Percentiles rank a stretch among this genome's conserved stretches.
Evolutionary conservation across 2,797 vertebrate species (phyloP).

Genomic region (Sebastes wilsoni): DNA sequence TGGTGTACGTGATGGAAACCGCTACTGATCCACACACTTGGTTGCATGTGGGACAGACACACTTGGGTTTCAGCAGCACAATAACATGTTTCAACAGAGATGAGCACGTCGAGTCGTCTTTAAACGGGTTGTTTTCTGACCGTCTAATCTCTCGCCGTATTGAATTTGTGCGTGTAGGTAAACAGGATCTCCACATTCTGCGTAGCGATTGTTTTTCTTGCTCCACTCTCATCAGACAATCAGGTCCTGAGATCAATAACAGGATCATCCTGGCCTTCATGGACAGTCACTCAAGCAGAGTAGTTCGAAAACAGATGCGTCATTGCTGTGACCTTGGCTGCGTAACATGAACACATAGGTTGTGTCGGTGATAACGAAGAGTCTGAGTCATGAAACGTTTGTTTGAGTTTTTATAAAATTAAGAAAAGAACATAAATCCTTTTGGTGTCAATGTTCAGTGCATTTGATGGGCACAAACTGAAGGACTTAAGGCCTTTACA

Average conservation of each 20-base stretch:
- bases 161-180: background rate
- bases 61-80: background rate
- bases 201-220: background rate
- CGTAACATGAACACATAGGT: background rate
- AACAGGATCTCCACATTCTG: background rate
- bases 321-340: background rate
- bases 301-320: background rate
- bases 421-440: background rate
- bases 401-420: background rate
- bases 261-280: background rate
- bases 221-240: background rate
- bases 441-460: too few species aligned
- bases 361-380: background rate
- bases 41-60: too few species aligned
- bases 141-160: background rate
- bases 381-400: background rate
- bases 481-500: too few species aligned
- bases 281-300: background rate
- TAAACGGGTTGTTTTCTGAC: background rate
- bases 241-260: slow-evolving; percentile 6
- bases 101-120: background rate
- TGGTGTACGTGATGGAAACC: background rate
- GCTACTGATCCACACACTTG: background rate
- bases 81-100: background rate
- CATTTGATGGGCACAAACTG: too few species aligned